Evolutionary conservation across 2,888 invertebrate species (phyloP).

Genomic region (Lasioglossum marginatum): DNA sequence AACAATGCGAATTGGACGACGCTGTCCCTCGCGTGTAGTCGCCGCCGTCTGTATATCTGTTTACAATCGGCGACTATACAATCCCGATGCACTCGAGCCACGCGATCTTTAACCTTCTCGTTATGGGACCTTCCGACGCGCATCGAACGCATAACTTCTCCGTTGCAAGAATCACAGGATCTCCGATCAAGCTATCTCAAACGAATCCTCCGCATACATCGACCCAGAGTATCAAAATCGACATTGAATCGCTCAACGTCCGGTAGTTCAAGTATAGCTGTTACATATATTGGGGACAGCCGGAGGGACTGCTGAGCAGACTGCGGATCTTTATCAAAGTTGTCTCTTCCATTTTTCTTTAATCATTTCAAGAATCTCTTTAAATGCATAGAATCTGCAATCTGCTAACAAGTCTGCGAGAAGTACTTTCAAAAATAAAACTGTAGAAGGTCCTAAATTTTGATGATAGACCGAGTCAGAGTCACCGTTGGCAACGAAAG

Average conservation of each 20-base stretch:
- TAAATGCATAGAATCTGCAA: not conserved
- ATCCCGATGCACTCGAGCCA: conserved; percentile 3
- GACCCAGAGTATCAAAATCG: not conserved
- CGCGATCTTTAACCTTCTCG: not conserved
- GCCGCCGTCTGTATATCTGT: not conserved
- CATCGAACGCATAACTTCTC: no score
- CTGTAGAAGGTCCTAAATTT: not conserved
- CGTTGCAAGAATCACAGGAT: not conserved
- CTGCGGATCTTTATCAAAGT: no score
- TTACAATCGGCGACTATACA: not conserved
- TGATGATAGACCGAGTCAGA: not conserved
- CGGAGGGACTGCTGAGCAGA: no score
- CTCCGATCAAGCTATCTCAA: not conserved
- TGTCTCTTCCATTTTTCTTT: no score
- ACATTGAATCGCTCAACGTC: not conserved
- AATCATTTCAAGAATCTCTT: not conserved
- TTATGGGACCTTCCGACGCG: not conserved
- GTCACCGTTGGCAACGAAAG: not conserved
- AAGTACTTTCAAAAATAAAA: not conserved
- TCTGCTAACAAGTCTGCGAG: no score
- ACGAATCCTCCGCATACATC: not conserved
- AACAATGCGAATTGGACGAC: conserved; percentile 1
- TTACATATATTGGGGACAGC: no score
- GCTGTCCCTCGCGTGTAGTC: not conserved
- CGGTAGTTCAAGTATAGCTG: no score